phyloP scores from a whole-genome alignment of 2,797 vertebrate genomes.

The Halcyon smyrnensis region DNA sequence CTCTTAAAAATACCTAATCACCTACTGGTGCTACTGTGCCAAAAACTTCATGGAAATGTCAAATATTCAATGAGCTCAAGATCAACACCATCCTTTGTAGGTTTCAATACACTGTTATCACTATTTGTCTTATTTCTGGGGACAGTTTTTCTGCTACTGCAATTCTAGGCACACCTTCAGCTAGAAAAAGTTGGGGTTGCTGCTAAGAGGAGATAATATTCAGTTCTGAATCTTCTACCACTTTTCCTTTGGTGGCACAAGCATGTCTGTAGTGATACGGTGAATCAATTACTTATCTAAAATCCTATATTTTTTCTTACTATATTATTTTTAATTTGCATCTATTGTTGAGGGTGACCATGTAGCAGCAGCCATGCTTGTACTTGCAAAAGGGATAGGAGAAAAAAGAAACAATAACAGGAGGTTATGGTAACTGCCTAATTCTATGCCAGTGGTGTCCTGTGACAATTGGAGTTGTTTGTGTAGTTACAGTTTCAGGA shows the following conservation, averaged over 20 bases:
- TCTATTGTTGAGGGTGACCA: not conserved
- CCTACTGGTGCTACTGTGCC: not conserved
- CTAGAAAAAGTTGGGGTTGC: not conserved
- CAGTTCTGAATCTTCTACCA: not conserved
- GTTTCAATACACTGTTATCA: not conserved
- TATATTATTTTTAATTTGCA: not conserved
- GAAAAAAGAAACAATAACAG: not conserved
- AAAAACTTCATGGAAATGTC: not conserved
- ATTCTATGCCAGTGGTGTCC: not conserved
- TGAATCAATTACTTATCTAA: not conserved
- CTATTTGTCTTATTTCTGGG: not conserved
- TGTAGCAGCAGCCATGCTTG: not conserved
- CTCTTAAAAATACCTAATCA: constrained; percentile 9
- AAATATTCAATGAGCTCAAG: not conserved
- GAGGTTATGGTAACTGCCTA: not conserved
- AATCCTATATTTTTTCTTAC: not conserved
- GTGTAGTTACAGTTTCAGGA: not conserved
- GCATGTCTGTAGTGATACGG: accelerated
- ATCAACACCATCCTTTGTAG: accelerated
- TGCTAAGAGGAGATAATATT: not conserved
- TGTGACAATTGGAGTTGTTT: not conserved
- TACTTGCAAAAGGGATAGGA: not conserved
- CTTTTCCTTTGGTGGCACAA: not conserved
- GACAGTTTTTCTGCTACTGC: not conserved
- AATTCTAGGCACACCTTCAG: not conserved